Percentiles rank a stretch among this genome's conserved stretches.
These are phyloP conservation scores for Hozukius guyotensis DNA, from an alignment of 2,797 vertebrate genomes.

Conservation along the genomic window DNA sequence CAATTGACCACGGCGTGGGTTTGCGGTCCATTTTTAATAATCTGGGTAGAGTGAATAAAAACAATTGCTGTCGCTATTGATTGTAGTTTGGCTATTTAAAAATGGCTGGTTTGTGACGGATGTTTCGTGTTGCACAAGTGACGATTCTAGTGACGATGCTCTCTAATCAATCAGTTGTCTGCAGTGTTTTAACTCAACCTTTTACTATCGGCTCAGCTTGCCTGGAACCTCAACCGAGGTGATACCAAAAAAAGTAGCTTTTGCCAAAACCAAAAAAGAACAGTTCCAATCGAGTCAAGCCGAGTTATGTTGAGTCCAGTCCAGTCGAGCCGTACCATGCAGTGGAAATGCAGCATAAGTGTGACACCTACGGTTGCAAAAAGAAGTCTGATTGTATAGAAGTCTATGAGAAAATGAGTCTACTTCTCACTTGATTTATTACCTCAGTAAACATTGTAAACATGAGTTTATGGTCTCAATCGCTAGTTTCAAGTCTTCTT, in stretches of 20 bases:
- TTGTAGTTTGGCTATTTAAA: not conserved
- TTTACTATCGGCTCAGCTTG: not conserved
- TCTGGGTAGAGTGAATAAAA: not conserved
- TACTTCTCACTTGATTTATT: no score
- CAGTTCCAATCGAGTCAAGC: no score
- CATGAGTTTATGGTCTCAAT: no score
- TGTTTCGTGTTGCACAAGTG: not conserved
- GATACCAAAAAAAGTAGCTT: not conserved
- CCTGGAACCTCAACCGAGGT: not conserved
- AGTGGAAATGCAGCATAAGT: not conserved
- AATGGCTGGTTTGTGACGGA: not conserved
- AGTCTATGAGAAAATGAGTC: no score
- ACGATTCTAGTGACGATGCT: not conserved
- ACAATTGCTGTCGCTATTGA: not conserved
- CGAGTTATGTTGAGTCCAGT: no score
- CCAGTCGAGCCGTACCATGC: not conserved
- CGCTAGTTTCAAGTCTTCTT: no score
- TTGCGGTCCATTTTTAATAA: no score
- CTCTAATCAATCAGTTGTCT: not conserved
- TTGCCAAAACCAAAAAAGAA: not conserved
- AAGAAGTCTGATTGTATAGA: no score
- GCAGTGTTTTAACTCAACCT: not conserved
- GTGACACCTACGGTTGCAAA: not conserved
- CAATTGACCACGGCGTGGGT: no score
- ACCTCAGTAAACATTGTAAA: no score